Percentiles rank a stretch among this genome's conserved stretches.
These are phyloP conservation scores for Rattus rattus DNA, from an alignment of 2,113 vertebrate species.

Conservation along the genomic window DNA sequence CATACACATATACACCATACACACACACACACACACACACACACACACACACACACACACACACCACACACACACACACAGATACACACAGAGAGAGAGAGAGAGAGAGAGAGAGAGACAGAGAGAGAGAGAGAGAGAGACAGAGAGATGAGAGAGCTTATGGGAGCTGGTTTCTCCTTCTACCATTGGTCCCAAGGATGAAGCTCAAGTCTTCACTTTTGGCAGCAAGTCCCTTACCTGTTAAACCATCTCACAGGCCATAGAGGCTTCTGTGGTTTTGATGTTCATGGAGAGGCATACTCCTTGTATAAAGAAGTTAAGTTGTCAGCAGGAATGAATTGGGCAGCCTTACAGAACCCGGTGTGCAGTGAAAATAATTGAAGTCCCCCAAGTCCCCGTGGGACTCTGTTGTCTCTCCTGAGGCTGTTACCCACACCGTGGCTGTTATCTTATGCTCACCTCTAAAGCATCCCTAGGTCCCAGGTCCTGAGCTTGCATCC, in stretches of 20 bases:
- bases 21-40: no score
- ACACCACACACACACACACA: no score
- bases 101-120: no score
- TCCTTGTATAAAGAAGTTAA: not conserved
- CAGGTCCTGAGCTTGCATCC: not conserved
- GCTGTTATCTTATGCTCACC: not conserved
- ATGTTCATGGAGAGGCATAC: not conserved
- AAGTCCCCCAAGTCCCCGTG: not conserved
- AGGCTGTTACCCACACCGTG: not conserved
- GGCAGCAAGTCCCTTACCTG: not conserved
- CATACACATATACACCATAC: no score
- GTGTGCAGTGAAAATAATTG: no score
- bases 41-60: no score
- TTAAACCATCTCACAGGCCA: not conserved
- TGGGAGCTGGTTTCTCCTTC: not conserved
- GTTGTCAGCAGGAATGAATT: not conserved
- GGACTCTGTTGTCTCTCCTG: not conserved
- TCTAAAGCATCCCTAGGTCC: not conserved
- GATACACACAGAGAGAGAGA: no score
- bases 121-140: no score
- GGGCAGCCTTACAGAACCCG: not conserved
- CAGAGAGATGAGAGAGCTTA: not conserved
- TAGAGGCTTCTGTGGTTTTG: not conserved
- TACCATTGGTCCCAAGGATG: not conserved
- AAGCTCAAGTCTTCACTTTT: not conserved